Base-by-base conservation (phyloP, 2,888 invertebrate species). In the Metopia argyrocephala region DNA sequence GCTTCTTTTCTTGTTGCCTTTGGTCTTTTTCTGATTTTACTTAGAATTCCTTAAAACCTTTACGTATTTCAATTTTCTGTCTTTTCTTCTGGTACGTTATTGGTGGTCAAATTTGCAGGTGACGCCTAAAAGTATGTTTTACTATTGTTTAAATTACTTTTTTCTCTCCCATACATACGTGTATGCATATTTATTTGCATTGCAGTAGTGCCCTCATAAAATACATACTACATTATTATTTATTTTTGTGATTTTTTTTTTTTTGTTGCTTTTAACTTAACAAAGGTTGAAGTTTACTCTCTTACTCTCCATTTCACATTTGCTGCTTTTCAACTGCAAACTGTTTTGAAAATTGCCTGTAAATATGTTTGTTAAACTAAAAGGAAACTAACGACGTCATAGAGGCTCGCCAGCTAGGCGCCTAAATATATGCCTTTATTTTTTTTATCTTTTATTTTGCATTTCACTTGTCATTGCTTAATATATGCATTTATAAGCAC, bases 341-440 rank as follows among this genome's bases (percentile, higher is more conserved):
- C 18, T 38, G 50, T 50, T 38, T 48, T 79, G 9, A 12, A 12
- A 38, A 38, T 38, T 38, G 38, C 38, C 38, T 65, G 12, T 57
- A 66, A n/a, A n/a, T 65, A 70, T 54, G 15, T 6, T 69, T 54
- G 59, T 45, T 12, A n/a, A 61, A 61, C 38, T 69, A 70, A 66
- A 48, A 65, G 82, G 61, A 76, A 83, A 79, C 70, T 74, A 31
- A 73, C 75, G 82, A 78, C 84, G 84, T 84, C 84, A 82, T 70
- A 79, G 83, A 82, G 84, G 83, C 84, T 84, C 84, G 84, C 82
- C 84, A 84, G 12, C 21, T 45, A 70, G 84, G 82, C 84, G 84
- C 84, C 84, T 64, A 31, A 81, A 71, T 78, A 74, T 83, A 84
- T 84, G 80, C 82, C 83, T 79, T 78, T 65, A 21, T 27, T 50